Base-by-base conservation (phyloP, 2,888 invertebrate species). In the Gymnosoma rotundatum region DNA sequence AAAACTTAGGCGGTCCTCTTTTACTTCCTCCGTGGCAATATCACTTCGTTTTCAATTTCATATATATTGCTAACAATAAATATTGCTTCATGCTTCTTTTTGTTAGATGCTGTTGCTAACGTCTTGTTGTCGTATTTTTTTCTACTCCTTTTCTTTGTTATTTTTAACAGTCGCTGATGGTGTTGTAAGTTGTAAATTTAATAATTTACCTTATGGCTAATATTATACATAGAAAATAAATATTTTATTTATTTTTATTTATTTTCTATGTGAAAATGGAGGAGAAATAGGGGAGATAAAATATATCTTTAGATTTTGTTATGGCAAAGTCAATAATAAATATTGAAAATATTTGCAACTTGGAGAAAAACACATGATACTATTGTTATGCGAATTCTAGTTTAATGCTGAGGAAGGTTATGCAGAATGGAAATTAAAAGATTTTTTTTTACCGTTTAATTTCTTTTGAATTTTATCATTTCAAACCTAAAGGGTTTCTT, bases 181-280 rank as follows among this genome's bases (percentile, higher is more conserved):
- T 61, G 66, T 67, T 80, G 60, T 67, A 73, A 80, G 67, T 67
- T 80, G 73, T 74, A 67, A 74, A 74, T 67, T 74, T 67, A 80
- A 80, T 74, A 67, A 74, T 61, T 80, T 74, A 74, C 45, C 73
- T 74, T 67, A 67, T 67, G 79, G 58, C 45, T 36, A 50, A 61
- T 54, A 42, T 63, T 61, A 32, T 8, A 50, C 67, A 18, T 25
- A 18, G 52, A 12, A 61, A 54, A 74, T 69, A 16, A 42, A 66
- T 54, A 21, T 7, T 7, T 7, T 32, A 32, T 7, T 7, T 32
- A 32, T 7, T 7, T 7, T 32, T n/a, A 32, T 32, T 32, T 32
- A 32, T 32, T 32, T 32, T 32, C 3, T 32, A 8, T 32, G 32
- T 32, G 25, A 45, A 54, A 25, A 74, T 12, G 4, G 42, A n/a